phyloP scores from a whole-genome alignment of 2,888 invertebrate genomes.

The Epistrophe grossulariae region DNA sequence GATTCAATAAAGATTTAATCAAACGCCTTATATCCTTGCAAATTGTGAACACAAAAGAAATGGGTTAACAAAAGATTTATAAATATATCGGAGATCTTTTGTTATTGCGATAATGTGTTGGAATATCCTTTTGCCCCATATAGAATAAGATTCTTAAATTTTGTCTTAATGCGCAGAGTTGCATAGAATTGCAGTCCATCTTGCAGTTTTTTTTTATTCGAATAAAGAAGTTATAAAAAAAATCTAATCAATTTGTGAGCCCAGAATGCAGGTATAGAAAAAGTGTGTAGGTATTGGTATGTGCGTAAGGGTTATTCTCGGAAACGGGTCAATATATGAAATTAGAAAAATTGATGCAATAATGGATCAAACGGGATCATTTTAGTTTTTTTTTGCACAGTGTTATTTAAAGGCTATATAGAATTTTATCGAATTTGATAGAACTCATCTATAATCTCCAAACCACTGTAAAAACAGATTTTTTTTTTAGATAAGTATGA shows the following conservation, averaged over 20 bases:
- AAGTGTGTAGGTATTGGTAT: too few species aligned
- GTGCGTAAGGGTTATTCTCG: background rate
- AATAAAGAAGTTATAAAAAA: conserved; percentile 15
- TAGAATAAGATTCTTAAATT: conserved; percentile 47
- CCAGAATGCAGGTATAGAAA: conserved; percentile 49
- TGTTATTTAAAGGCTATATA: background rate
- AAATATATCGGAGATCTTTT: conserved; percentile 50
- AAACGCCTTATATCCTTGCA: conserved; percentile 72
- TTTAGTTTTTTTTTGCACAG: background rate
- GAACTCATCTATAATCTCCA: background rate
- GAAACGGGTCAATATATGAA: conserved; percentile 17
- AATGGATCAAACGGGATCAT: background rate
- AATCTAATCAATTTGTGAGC: conserved; percentile 42
- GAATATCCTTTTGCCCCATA: conserved; percentile 53
- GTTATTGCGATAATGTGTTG: conserved; percentile 1
- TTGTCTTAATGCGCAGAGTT: conserved; percentile 20
- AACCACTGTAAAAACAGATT: conserved; percentile 8
- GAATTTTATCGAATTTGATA: background rate
- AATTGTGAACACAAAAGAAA: conserved; percentile 63
- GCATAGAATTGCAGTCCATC: conserved; percentile 74
- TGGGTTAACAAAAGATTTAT: conserved; percentile 73
- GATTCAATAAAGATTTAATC: conserved; percentile 66
- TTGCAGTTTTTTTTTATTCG: conserved; percentile 35
- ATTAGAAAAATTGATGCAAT: background rate
- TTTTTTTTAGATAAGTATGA: too few species aligned